These are phyloP conservation scores for Ruditapes philippinarum DNA, from an alignment of 1,140 invertebrate species.

Conservation along the genomic window DNA sequence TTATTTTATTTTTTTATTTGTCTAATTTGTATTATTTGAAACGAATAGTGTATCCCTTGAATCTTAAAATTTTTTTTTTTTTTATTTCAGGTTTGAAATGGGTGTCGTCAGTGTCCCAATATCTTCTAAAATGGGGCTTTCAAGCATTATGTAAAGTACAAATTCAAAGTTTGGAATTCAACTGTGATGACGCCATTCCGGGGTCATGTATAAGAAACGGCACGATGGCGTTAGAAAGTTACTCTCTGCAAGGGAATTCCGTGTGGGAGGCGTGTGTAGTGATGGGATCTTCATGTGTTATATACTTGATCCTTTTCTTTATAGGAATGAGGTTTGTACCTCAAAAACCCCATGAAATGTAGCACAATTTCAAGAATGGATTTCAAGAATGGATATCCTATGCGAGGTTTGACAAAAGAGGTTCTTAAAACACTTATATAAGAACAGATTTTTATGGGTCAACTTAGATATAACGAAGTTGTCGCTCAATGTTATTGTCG, in stretches of 20 bases:
- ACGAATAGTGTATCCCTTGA: too few relatives aligned
- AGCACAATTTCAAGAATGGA: constrained; percentile 11
- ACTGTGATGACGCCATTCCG: constrained; percentile 53
- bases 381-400: too few relatives aligned
- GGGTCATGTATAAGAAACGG: constrained; percentile 74
- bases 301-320: constrained; percentile 78
- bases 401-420: too few relatives aligned
- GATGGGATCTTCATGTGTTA: constrained; percentile 71
- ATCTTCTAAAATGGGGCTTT: constrained; percentile 82
- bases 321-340: constrained; percentile 76
- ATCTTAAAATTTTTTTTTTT: background rate
- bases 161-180: constrained; percentile 76
- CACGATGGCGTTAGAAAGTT: constrained; percentile 73
- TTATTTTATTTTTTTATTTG: too few relatives aligned
- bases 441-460: too few relatives aligned
- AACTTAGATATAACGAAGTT: too few relatives aligned
- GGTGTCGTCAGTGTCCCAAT: constrained; percentile 81
- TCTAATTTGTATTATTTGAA: too few relatives aligned
- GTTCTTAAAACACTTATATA: too few relatives aligned
- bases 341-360: constrained; percentile 81
- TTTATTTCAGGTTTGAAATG: constrained; percentile 78
- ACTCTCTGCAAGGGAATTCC: constrained; percentile 73
- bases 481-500: too few relatives aligned
- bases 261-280: constrained; percentile 72
- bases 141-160: constrained; percentile 76